Evolutionary conservation across 37 sponge, comb jelly and placozoan genomes (phyloP).

Genomic region (Crambe crambe): DNA sequence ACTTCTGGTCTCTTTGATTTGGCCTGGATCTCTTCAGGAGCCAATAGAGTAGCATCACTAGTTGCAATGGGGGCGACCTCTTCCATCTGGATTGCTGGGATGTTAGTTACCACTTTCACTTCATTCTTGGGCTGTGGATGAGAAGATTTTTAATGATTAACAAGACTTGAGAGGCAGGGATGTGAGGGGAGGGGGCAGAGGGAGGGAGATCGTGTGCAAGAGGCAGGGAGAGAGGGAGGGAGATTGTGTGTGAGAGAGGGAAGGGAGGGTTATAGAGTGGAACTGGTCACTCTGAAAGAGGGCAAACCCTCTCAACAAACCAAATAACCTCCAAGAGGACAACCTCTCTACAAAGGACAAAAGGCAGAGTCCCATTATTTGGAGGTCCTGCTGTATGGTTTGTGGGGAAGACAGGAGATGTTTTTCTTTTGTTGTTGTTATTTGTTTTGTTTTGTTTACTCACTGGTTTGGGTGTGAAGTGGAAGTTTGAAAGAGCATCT

Average conservation of each 20-base stretch:
- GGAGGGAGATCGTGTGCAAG: too few relatives aligned
- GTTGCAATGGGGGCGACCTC: conserved; percentile 73
- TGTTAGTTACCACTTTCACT: conserved; percentile 72
- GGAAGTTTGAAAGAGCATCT: conserved; percentile 96
- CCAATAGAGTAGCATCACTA: conserved; percentile 69
- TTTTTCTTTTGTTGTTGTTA: too few relatives aligned
- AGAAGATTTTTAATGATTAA: too few relatives aligned
- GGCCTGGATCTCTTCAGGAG: conserved; percentile 82
- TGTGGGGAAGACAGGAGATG: not conserved
- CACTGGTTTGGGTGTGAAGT: conserved; percentile 96
- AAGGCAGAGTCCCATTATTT: too few relatives aligned
- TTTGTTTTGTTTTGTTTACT: conserved; percentile 3
- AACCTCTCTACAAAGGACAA: not conserved
- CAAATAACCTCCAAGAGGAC: too few relatives aligned
- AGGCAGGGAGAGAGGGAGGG: too few relatives aligned
- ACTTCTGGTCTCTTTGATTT: conserved; percentile 19
- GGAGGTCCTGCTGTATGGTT: not conserved
- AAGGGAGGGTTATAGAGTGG: too few relatives aligned
- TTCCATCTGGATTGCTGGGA: conserved; percentile 79
- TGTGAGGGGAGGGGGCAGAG: too few relatives aligned
- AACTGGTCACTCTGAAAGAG: too few relatives aligned
- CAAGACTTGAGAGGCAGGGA: too few relatives aligned
- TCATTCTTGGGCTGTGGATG: conserved; percentile 78
- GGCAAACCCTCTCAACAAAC: too few relatives aligned
- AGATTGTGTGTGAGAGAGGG: too few relatives aligned